These are phyloP conservation scores for Cheilosia pagana DNA, from an alignment of 2,888 invertebrate species.

Conservation along the genomic window DNA sequence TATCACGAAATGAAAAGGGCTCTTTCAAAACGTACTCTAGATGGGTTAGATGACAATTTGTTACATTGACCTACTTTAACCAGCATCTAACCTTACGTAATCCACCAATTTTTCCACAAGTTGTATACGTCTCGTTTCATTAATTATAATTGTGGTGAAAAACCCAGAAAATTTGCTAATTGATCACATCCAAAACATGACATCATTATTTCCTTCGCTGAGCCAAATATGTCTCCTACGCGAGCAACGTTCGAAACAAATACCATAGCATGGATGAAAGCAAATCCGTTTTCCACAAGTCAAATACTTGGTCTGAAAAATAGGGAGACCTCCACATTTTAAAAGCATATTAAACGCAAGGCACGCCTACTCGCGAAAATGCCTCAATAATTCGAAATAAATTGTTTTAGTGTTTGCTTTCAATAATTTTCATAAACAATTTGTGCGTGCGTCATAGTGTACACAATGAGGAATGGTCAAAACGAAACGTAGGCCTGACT, in stretches of 20 bases:
- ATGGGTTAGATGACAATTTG: too few relatives aligned
- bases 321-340: background rate
- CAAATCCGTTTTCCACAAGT: conserved; percentile 15
- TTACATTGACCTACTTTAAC: too few relatives aligned
- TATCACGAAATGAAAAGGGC: too few relatives aligned
- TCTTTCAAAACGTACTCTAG: too few relatives aligned
- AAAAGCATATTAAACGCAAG: background rate
- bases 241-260: conserved; percentile 41
- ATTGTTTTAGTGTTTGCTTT: conserved; percentile 53
- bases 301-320: conserved; percentile 20
- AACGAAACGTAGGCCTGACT: background rate
- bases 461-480: background rate
- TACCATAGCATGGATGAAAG: conserved; percentile 16
- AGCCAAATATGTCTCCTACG: conserved; percentile 2
- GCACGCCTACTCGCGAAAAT: background rate
- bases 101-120: too few relatives aligned
- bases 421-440: conserved; percentile 16
- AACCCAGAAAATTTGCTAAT: too few relatives aligned
- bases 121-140: too few relatives aligned
- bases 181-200: background rate
- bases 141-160: too few relatives aligned
- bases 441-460: background rate
- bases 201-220: too few relatives aligned
- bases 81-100: too few relatives aligned
- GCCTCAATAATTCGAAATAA: conserved; percentile 43